Percentiles rank a stretch among this genome's conserved stretches.
phyloP scores from a whole-genome alignment of 2,113 vertebrate genomes.

The Aplodontia rufa region DNA sequence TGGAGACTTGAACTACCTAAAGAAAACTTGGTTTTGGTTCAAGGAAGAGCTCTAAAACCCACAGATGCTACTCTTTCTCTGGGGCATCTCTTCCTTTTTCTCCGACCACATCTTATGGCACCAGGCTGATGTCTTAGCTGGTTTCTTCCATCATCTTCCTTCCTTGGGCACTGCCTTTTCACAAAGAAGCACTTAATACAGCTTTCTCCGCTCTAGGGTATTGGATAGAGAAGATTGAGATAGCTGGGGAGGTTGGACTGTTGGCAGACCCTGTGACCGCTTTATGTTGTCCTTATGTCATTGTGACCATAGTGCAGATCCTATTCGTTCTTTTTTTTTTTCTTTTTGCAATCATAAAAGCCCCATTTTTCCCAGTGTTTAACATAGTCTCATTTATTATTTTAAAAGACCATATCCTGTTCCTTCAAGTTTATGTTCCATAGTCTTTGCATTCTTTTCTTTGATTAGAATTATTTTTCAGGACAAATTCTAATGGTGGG shows the following conservation, averaged over 20 bases:
- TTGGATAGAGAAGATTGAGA: background rate
- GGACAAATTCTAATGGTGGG: background rate
- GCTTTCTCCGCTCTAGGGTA: background rate
- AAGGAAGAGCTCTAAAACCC: background rate
- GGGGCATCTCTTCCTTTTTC: fast-evolving
- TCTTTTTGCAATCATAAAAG: background rate
- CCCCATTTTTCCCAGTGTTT: background rate
- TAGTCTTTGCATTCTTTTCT: background rate
- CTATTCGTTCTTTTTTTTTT: background rate
- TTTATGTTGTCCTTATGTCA: background rate
- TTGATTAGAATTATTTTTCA: background rate
- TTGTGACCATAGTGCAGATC: fast-evolving
- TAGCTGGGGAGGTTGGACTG: background rate
- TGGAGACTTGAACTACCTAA: background rate
- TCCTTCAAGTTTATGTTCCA: background rate
- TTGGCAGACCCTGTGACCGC: background rate
- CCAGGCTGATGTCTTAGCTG: background rate
- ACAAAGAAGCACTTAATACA: too few relatives aligned
- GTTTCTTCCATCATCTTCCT: background rate
- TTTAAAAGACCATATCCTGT: background rate
- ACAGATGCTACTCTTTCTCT: background rate
- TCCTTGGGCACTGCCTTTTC: background rate
- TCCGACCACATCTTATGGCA: background rate
- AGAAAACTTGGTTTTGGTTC: background rate
- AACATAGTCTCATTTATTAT: background rate